Evolutionary conservation across 2,888 invertebrate species (phyloP).

Genomic region (Ariolimax columbianus): DNA sequence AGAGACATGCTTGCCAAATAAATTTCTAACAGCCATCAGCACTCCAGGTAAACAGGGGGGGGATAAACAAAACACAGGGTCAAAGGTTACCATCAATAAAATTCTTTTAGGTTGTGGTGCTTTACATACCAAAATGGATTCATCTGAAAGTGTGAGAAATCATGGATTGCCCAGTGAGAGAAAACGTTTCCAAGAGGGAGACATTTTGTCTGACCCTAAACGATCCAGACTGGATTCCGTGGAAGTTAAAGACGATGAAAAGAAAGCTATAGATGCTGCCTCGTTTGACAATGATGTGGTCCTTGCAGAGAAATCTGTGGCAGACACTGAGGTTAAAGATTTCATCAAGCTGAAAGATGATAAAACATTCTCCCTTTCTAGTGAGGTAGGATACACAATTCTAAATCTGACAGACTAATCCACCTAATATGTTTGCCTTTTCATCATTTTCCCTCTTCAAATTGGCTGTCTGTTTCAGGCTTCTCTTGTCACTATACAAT

Average conservation of each 20-base stretch:
- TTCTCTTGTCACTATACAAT: too few species aligned
- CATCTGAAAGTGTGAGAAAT: neutral
- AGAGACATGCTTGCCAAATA: neutral
- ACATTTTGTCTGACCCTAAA: neutral
- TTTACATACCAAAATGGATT: neutral
- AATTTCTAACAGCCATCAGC: neutral
- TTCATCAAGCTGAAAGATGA: neutral
- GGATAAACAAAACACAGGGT: neutral
- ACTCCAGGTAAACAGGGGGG: neutral
- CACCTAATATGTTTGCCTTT: too few species aligned
- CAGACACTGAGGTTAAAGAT: neutral
- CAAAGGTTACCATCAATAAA: neutral
- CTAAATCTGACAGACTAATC: too few species aligned
- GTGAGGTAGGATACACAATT: neutral
- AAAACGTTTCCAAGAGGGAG: neutral
- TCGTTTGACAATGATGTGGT: neutral
- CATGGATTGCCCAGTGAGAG: neutral
- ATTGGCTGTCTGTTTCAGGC: too few species aligned
- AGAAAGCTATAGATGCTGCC: neutral
- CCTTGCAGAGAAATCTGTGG: constrained; percentile 1
- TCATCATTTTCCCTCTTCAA: too few species aligned
- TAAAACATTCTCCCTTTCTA: neutral
- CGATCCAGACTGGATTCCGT: neutral
- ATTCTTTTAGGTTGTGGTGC: neutral
- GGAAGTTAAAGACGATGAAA: neutral